phyloP scores from a whole-genome alignment of 1,140 invertebrate species.

The Andricus grossulariae region DNA sequence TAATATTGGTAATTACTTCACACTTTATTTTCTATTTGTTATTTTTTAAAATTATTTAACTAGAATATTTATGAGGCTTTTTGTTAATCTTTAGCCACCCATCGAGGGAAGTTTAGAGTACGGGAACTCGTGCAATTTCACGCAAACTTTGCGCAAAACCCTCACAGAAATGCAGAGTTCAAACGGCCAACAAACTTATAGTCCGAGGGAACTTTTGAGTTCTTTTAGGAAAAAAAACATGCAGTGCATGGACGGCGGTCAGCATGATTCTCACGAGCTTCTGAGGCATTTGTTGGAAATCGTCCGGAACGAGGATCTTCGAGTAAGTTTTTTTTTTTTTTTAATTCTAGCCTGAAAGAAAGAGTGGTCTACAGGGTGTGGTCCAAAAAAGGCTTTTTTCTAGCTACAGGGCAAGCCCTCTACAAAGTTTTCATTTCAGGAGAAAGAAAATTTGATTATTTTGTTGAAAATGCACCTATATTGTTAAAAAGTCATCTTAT shows the following conservation, averaged over 20 bases:
- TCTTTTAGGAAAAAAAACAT: conserved; percentile 86
- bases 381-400: too few relatives aligned
- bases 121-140: conserved; percentile 83
- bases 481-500: too few relatives aligned
- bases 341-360: too few relatives aligned
- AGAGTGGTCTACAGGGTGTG: too few relatives aligned
- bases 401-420: too few relatives aligned
- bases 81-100: conserved; percentile 72
- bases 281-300: conserved; percentile 92
- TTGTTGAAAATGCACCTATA: too few relatives aligned
- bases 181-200: conserved; percentile 79
- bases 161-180: conserved; percentile 69
- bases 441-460: too few relatives aligned
- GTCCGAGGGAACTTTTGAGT: conserved; percentile 84
- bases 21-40: neutral
- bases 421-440: too few relatives aligned
- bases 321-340: conserved; percentile 50
- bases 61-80: conserved; percentile 42
- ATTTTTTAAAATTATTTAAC: conserved; percentile 33
- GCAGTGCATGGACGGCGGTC: conserved; percentile 94
- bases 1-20: conserved; percentile 64
- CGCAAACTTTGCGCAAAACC: conserved; percentile 65
- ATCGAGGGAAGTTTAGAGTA: conserved; percentile 83
- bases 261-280: conserved; percentile 97
- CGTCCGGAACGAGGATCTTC: conserved; percentile 78